A percentile compares a stretch with the other conserved stretches of the same genome.
Conservation (phyloP, 2,113 vertebrate genomes). For the Meriones unguiculatus region DNA sequence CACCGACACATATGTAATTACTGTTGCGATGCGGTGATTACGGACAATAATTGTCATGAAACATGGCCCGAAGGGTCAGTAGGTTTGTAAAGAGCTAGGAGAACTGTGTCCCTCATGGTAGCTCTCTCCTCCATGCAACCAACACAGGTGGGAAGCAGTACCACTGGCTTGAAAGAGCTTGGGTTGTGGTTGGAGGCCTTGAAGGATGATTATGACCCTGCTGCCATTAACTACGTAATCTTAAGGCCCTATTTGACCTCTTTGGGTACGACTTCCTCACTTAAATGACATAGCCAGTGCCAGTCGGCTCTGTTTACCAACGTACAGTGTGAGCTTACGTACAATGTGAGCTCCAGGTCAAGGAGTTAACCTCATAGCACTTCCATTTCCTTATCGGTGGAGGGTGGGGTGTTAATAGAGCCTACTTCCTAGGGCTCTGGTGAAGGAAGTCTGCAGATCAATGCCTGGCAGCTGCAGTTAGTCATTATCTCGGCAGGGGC, state of each 20-base stretch:
- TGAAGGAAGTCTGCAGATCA: background rate
- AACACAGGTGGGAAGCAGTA: background rate
- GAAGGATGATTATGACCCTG: background rate
- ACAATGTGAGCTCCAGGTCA: background rate
- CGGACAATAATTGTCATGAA: background rate
- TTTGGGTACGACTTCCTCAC: slow-evolving; percentile 28
- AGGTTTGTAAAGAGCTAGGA: background rate
- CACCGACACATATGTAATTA: background rate
- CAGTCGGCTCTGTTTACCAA: background rate
- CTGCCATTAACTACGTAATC: background rate
- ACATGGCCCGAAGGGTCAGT: background rate
- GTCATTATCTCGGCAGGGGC: background rate
- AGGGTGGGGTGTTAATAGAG: background rate
- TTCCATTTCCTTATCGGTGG: background rate
- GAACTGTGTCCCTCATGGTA: background rate
- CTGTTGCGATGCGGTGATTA: background rate
- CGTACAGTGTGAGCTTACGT: background rate
- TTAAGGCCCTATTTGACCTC: background rate
- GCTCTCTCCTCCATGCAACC: background rate
- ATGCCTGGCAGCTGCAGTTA: background rate
- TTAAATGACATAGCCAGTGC: background rate
- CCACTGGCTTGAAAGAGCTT: background rate
- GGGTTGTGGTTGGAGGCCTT: background rate
- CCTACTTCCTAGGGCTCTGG: background rate
- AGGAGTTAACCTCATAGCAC: background rate